Evolutionary conservation across 1,140 invertebrate species (phyloP).

Genomic region (Acromyrmex heyeri): DNA sequence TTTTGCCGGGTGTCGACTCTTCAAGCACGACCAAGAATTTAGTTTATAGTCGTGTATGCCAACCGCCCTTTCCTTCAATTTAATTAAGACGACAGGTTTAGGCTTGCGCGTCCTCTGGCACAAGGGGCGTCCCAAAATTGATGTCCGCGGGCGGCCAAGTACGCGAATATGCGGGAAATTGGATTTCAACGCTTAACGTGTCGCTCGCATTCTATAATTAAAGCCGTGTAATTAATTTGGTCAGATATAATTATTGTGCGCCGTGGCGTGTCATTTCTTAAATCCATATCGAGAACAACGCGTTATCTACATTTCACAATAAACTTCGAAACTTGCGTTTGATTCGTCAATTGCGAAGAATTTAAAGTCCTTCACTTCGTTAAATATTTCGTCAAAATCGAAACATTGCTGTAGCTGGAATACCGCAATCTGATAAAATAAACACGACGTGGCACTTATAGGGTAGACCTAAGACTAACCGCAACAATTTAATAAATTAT

Average conservation of each 20-base stretch:
- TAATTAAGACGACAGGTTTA: slow-evolving; percentile 64
- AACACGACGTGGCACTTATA: slow-evolving; percentile 10
- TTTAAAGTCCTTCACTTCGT: not conserved
- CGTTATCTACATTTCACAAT: not conserved
- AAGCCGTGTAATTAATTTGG: slow-evolving; percentile 40
- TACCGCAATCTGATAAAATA: not conserved
- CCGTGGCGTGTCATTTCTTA: not conserved
- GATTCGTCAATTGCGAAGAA: not conserved
- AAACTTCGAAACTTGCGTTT: not conserved
- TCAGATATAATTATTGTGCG: slow-evolving; percentile 13
- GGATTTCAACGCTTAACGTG: slow-evolving; percentile 47
- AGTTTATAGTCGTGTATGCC: not conserved
- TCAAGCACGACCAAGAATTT: not conserved
- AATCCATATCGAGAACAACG: not conserved
- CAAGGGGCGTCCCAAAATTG: slow-evolving; percentile 61
- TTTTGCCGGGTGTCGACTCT: slow-evolving; percentile 55
- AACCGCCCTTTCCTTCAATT: slow-evolving; percentile 57
- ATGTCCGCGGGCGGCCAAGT: slow-evolving; percentile 39
- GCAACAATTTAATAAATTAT: not conserved
- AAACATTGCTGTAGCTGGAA: not conserved
- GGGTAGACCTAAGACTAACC: not conserved
- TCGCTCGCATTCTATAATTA: slow-evolving; percentile 22
- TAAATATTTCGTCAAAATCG: slow-evolving; percentile 4
- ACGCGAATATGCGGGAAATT: slow-evolving; percentile 60
- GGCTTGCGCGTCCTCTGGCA: not conserved